Base-by-base conservation (phyloP, 2,888 invertebrate genomes). In the Thymelicus acteon region DNA sequence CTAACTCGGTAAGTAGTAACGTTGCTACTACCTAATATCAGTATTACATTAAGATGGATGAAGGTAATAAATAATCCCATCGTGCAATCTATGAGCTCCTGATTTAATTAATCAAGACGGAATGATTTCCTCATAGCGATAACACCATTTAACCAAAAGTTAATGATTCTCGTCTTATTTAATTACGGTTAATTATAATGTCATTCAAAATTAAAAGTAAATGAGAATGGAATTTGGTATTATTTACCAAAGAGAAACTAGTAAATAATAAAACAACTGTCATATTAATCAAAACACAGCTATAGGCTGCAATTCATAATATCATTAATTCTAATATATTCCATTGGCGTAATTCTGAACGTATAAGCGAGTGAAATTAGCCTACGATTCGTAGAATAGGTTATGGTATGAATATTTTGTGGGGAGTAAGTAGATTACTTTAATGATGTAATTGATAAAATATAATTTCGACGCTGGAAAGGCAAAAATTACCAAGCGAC, bases 311-410 rank as follows among this genome's bases (percentile, higher is more conserved):
- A 19, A 52, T 52, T 52, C 12, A 52, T 52, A 19, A 70, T 54
- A 70, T 70, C 64, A 70, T 70, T 60, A 70, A 70, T 70, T 70
- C 64, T 64, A 70, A 70, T 70, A 64, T 70, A 64, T 70, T 62
- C 69, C 37, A 57, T 24, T 48, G 48, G 63, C 69, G 63, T 70
- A 70, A 70, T 70, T 39, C 64, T 64, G 64, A 52, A 60, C 64
- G 64, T 60, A 62, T 64, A 64, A 44, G 49, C 64, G 64, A 60
- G 49, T 58, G 44, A 70, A 64, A 70, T 70, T 70, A 70, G 52
- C 40, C 70, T 64, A 15, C n/a, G 48, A 48, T 60, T 54, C 60
- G 64, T 40, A 12, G 37, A 40, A 63, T 49, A 64, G 60, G 31
- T 63, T 70, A 40, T 63, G 63, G 10, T 47, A 48, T 19, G n/a